These are phyloP conservation scores for Eulemur rufifrons DNA, from an alignment of 2,113 vertebrate genomes.

Conservation along the genomic window DNA sequence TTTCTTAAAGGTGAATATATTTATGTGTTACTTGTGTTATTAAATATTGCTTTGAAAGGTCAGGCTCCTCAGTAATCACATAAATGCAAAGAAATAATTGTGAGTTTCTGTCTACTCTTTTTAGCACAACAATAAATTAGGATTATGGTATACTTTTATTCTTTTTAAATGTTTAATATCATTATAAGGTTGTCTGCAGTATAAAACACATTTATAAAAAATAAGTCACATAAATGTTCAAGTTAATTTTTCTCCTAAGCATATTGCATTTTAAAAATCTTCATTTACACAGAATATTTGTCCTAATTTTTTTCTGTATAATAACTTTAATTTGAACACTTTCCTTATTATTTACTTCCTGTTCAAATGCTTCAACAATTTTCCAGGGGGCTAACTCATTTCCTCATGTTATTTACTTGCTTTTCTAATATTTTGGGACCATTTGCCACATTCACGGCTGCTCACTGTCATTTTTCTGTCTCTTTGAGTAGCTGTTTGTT, in stretches of 20 bases:
- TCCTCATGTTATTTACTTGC: constrained; percentile 26
- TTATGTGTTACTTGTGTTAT: not conserved
- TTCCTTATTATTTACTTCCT: constrained; percentile 20
- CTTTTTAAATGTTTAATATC: not conserved
- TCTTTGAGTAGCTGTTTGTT: constrained; percentile 37
- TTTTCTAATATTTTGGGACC: not conserved
- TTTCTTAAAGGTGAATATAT: not conserved
- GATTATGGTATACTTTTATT: not conserved
- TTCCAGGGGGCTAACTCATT: constrained; percentile 22
- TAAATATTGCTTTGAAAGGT: constrained; percentile 21
- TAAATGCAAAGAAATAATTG: not conserved
- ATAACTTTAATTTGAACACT: not conserved
- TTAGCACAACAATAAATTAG: not conserved
- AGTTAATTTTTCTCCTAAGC: not conserved
- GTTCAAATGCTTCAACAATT: not conserved
- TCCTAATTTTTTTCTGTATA: not conserved
- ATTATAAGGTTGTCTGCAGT: not conserved
- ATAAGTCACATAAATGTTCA: not conserved
- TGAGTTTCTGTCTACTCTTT: not conserved
- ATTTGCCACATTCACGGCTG: not conserved
- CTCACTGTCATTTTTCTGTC: constrained; percentile 1
- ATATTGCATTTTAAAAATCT: not conserved
- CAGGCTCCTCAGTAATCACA: not conserved
- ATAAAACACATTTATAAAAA: constrained; percentile 17
- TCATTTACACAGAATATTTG: too few relatives aligned